A percentile compares a stretch with the other conserved stretches of the same genome.
These are phyloP conservation scores for Brienomyrus longianalis DNA, from an alignment of 2,113 vertebrate species.

Conservation along the genomic window DNA sequence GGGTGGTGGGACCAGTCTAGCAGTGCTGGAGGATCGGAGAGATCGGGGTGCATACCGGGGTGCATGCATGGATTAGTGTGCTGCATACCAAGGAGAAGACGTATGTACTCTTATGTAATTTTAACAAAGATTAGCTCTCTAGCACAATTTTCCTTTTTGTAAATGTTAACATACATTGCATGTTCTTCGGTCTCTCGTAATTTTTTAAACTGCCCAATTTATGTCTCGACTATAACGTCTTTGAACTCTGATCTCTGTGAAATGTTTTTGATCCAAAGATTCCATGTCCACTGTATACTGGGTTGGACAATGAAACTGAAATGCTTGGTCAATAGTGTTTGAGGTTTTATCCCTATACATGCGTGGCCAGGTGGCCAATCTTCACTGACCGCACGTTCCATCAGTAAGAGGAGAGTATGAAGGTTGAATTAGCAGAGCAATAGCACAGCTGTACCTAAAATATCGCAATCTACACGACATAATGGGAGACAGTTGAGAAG, in stretches of 20 bases:
- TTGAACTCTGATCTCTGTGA: background rate
- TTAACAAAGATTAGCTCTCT: background rate
- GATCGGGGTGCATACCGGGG: too few relatives aligned
- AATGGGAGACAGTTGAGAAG: too few relatives aligned
- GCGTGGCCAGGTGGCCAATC: too few relatives aligned
- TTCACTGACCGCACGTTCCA: too few relatives aligned
- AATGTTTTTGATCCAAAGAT: background rate
- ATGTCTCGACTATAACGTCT: background rate
- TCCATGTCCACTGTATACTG: background rate
- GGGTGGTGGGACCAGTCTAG: too few relatives aligned
- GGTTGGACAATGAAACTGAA: background rate
- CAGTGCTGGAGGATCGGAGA: too few relatives aligned
- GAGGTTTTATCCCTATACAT: background rate
- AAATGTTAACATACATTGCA: background rate
- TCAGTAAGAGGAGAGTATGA: too few relatives aligned
- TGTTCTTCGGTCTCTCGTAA: background rate
- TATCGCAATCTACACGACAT: background rate
- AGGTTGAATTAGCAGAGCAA: background rate
- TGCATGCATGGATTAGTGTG: background rate
- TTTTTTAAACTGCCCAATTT: background rate
- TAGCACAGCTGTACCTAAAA: background rate
- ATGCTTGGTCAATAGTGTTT: background rate
- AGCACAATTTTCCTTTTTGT: background rate
- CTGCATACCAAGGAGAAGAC: background rate
- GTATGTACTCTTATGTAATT: background rate